These are phyloP conservation scores for Oreamnos americanus DNA, from an alignment of 2,113 vertebrate species.

Conservation along the genomic window DNA sequence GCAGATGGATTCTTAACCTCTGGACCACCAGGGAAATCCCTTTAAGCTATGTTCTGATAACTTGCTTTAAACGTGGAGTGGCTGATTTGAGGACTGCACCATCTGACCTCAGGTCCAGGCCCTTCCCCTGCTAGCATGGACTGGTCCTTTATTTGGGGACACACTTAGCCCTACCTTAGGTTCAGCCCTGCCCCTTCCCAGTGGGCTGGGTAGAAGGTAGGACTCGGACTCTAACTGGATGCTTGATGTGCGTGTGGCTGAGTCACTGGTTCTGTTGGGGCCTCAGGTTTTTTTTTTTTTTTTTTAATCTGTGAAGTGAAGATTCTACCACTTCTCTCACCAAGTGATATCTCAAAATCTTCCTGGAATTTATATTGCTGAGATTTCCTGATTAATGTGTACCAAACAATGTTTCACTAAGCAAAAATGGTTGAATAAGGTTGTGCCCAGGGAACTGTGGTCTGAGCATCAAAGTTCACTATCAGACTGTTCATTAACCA, in stretches of 20 bases:
- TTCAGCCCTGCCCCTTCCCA: not conserved
- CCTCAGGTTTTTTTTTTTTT: not conserved
- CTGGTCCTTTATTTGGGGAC: not conserved
- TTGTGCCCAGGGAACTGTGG: not conserved
- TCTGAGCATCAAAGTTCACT: constrained; percentile 21
- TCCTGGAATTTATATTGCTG: not conserved
- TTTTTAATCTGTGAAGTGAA: not conserved
- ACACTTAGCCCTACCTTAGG: not conserved
- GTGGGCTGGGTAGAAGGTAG: not conserved
- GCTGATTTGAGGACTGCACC: not conserved
- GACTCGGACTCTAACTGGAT: no score
- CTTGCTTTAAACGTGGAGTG: not conserved
- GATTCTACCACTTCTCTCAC: not conserved
- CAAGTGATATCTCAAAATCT: not conserved
- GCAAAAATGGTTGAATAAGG: not conserved
- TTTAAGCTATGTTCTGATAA: not conserved
- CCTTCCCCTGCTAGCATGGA: not conserved
- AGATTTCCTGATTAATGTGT: constrained; percentile 21
- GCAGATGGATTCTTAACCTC: not conserved
- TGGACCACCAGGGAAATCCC: not conserved
- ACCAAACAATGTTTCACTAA: not conserved
- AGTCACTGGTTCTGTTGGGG: not conserved
- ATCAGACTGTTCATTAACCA: constrained; percentile 22
- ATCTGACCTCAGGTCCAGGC: not conserved
- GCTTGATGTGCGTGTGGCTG: not conserved